Base-by-base conservation (phyloP, 2,888 invertebrate species). In the Hemistola chrysoprasaria region DNA sequence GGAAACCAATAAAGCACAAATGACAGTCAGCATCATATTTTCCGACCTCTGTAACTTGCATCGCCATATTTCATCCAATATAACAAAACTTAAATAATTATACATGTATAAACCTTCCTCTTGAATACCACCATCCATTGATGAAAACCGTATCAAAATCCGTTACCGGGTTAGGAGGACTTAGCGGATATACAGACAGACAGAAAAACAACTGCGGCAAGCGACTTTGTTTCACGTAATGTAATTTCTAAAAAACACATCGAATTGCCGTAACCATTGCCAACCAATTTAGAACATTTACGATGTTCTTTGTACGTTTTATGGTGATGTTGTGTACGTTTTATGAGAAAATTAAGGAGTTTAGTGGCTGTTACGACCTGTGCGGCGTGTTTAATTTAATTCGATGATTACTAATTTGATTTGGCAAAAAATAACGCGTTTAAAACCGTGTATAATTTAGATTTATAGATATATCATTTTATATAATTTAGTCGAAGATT, bases 261-360 rank as follows among this genome's bases (percentile, higher is more conserved):
- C 28, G 26, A 23, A 46, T 40, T 43, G 37, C 21, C 38, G 43
- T 11, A 39, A 31, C 30, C 22, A 46, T 46, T 43, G 46, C 45
- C 39, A 47, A 42, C 36, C 39, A 50, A 50, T 47, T 50, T 40
- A 39, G 35, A 40, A 37, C 47, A 33, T 47, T 47, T 47, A 47
- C 32, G 34, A 32, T 20, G 37, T 30, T 32, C 32, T 40, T 33
- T 38, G 22, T 33, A 28, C 9, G 35, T 8, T 47, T 42, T 39
- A 47, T 40, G 39, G 41, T 42, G n/a, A n/a, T n/a, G 28, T 32
- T 47, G 42, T 42, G 42, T 41, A 41, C 23, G 38, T 42, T 47
- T 47, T 42, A 47, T 42, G 47, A 42, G 30, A 25, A 39, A 47
- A 47, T 47, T 36, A 40, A 22, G 28, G 22, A 35, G 20, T 22